Evolutionary conservation across 2,888 invertebrate species (phyloP).

Genomic region (Mythimna albipuncta): DNA sequence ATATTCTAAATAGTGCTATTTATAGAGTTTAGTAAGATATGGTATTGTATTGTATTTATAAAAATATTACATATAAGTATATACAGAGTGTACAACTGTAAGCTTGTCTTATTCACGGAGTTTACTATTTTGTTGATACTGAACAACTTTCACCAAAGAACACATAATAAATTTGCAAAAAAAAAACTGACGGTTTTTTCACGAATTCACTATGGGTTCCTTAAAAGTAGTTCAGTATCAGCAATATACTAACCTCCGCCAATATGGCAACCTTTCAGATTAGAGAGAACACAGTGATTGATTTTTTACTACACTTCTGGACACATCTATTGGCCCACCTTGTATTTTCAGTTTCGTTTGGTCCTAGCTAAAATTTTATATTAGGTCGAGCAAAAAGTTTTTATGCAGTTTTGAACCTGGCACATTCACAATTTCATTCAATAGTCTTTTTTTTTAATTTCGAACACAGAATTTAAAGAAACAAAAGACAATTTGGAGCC

Average conservation of each 20-base stretch:
- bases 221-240: conserved; percentile 8
- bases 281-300: conserved; percentile 11
- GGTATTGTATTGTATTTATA: too few relatives aligned
- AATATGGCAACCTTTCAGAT: conserved; percentile 18
- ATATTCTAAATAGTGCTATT: too few relatives aligned
- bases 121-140: conserved; percentile 11
- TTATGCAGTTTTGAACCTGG: too few relatives aligned
- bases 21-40: too few relatives aligned
- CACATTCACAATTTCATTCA: too few relatives aligned
- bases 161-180: conserved; percentile 1
- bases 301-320: conserved; percentile 14
- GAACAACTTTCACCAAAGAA: conserved; percentile 7
- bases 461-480: too few relatives aligned
- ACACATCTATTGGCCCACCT: too few relatives aligned
- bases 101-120: conserved; percentile 8
- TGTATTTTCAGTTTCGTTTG: too few relatives aligned
- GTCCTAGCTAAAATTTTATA: too few relatives aligned
- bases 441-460: too few relatives aligned
- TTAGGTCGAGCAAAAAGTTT: too few relatives aligned
- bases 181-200: conserved; percentile 4
- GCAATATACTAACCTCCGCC: conserved; percentile 14
- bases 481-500: too few relatives aligned
- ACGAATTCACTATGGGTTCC: conserved; percentile 2
- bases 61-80: not conserved
- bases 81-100: not conserved